phyloP scores from a whole-genome alignment of 2,797 vertebrate species.

The Lagodon rhomboides region DNA sequence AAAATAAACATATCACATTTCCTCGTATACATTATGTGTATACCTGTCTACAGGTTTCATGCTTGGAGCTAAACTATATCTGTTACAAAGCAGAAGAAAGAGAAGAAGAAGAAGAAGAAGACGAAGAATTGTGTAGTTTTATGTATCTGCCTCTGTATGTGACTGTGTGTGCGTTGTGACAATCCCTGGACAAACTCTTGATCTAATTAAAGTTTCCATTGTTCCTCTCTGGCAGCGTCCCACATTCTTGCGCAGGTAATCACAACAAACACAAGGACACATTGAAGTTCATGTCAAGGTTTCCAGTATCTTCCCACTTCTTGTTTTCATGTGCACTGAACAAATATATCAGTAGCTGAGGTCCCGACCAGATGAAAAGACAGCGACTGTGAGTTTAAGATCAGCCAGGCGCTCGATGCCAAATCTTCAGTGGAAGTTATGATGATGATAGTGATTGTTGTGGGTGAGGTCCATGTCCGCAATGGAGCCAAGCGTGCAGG shows the following conservation, averaged over 20 bases:
- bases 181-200: constrained; percentile 50
- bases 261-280: constrained; percentile 55
- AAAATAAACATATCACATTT: constrained; percentile 34
- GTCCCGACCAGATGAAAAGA: not conserved
- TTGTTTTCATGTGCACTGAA: not conserved
- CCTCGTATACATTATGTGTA: not conserved
- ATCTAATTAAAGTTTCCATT: constrained; percentile 75
- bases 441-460: constrained; percentile 34
- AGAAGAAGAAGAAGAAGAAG: not conserved
- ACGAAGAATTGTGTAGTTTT: constrained; percentile 10
- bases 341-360: not conserved
- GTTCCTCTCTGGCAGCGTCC: constrained; percentile 61
- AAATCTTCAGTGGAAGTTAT: constrained; percentile 25
- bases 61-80: constrained; percentile 26
- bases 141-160: not conserved
- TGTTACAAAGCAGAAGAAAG: constrained; percentile 12
- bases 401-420: not conserved
- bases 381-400: not conserved
- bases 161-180: not conserved
- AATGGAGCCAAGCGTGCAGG: constrained; percentile 17
- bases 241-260: constrained; percentile 57
- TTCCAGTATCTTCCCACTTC: not conserved
- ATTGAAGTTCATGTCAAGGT: not conserved
- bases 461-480: constrained; percentile 41
- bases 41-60: constrained; percentile 41